Evolutionary conservation across 2,797 vertebrate genomes (phyloP).

Genomic region (Siniperca undulata): DNA sequence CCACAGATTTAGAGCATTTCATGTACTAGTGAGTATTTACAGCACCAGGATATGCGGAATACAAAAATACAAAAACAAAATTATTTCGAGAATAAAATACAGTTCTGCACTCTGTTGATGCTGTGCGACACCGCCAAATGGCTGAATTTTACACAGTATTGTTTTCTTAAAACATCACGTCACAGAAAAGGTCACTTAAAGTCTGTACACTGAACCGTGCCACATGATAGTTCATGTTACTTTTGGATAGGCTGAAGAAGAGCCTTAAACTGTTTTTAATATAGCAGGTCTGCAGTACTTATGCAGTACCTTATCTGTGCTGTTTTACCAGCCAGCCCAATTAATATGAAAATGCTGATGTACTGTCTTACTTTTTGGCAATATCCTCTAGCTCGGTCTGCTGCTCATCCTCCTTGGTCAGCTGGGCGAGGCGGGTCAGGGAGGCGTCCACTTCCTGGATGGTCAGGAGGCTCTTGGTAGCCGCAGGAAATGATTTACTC

Average conservation of each 20-base stretch:
- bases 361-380: slow-evolving; percentile 87
- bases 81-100: neutral
- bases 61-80: neutral
- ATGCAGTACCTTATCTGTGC: neutral
- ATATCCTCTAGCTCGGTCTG: slow-evolving; percentile 92
- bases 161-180: no score
- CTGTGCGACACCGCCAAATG: no score
- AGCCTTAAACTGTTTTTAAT: slow-evolving; percentile 5
- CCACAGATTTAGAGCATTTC: neutral
- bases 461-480: slow-evolving; percentile 94
- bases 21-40: neutral
- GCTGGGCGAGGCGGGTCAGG: slow-evolving; percentile 89
- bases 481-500: slow-evolving; percentile 91
- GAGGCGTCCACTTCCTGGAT: slow-evolving; percentile 96
- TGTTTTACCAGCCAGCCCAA: neutral
- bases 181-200: no score
- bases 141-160: no score
- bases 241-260: neutral
- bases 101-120: no score
- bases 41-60: neutral
- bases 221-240: neutral
- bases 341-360: neutral
- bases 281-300: neutral
- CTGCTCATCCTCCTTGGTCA: slow-evolving; percentile 98
- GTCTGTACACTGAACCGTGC: neutral